Percentiles rank a stretch among this genome's conserved stretches.
phyloP scores from a whole-genome alignment of 2,113 vertebrate species.

The Xiphophorus maculatus region DNA sequence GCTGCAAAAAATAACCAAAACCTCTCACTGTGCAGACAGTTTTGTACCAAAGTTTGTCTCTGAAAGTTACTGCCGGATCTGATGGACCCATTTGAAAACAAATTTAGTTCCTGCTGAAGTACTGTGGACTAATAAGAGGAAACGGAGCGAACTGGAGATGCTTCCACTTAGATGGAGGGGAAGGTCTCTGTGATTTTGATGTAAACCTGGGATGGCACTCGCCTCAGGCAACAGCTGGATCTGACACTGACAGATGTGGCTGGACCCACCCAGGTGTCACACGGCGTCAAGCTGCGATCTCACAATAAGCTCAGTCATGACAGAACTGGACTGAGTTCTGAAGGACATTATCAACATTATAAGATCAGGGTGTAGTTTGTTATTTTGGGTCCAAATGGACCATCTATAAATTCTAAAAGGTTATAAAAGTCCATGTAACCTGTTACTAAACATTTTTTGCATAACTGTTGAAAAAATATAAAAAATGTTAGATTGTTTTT shows the following conservation, averaged over 20 bases:
- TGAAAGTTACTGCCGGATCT: not conserved
- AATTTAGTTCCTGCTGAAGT: not conserved
- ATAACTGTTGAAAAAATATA: not conserved
- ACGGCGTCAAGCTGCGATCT: not conserved
- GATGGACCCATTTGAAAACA: not conserved
- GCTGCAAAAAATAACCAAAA: not conserved
- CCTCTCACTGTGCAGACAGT: too few relatives aligned
- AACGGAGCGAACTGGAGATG: not conserved
- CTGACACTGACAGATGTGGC: conserved; percentile 14
- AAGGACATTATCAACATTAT: not conserved
- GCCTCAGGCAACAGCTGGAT: conserved; percentile 33
- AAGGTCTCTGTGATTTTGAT: conserved; percentile 37
- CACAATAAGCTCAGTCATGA: not conserved
- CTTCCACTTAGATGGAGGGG: conserved; percentile 5
- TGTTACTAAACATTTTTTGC: not conserved
- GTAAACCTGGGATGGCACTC: conserved; percentile 45
- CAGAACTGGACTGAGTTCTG: not conserved
- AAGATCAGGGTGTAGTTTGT: not conserved
- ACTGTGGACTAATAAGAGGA: not conserved
- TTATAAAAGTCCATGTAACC: not conserved
- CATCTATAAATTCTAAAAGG: not conserved
- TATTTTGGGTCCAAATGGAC: not conserved
- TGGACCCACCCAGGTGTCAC: conserved; percentile 18
- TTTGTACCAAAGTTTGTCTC: not conserved
- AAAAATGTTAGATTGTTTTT: not conserved